Evolutionary conservation across 2,113 vertebrate genomes (phyloP).

Genomic region (Malaclemys terrapin): DNA sequence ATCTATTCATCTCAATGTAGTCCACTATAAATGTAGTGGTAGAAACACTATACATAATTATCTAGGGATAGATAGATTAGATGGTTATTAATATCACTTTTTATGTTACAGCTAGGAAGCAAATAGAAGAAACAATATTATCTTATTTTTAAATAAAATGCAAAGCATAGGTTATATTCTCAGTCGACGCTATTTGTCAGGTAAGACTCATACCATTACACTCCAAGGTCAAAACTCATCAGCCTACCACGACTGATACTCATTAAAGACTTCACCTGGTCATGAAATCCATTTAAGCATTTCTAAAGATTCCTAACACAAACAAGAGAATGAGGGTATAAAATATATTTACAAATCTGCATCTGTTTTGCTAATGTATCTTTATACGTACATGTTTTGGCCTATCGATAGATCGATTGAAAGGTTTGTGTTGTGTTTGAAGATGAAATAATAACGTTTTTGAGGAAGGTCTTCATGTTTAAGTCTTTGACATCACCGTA

Average conservation of each 20-base stretch:
- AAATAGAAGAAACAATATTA: slow-evolving; percentile 24
- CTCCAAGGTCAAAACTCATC: neutral
- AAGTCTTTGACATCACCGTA: neutral
- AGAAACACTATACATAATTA: slow-evolving; percentile 65
- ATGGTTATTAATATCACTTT: slow-evolving; percentile 37
- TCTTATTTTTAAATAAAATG: slow-evolving; percentile 3
- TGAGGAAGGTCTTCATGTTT: neutral
- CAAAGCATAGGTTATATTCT: slow-evolving; percentile 10
- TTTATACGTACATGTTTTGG: neutral
- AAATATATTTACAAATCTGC: accelerated
- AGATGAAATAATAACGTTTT: neutral
- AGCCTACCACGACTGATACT: neutral
- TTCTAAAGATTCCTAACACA: neutral
- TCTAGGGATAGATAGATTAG: slow-evolving; percentile 57
- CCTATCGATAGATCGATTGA: neutral
- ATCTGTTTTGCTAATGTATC: neutral
- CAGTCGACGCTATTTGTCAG: neutral
- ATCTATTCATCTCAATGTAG: slow-evolving; percentile 55
- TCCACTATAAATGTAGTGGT: slow-evolving; percentile 15
- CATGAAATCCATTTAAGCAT: neutral
- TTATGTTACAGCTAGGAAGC: neutral
- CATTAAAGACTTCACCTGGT: neutral
- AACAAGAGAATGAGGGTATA: neutral
- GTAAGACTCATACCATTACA: neutral
- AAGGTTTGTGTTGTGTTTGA: neutral